Conservation (phyloP, 2,888 invertebrate genomes). For the Zelleria hepariella region DNA sequence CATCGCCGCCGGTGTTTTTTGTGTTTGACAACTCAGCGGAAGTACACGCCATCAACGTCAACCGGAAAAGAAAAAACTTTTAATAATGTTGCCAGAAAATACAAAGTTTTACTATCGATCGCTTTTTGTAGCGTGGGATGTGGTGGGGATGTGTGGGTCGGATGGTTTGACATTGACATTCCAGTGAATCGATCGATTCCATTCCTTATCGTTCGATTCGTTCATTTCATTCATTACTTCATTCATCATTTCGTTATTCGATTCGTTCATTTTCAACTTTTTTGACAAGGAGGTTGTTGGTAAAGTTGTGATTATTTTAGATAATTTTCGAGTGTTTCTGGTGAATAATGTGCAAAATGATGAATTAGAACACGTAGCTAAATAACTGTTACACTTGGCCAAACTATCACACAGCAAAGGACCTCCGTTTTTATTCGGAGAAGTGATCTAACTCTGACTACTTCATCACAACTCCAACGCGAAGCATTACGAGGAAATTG, state of each 20-base stretch:
- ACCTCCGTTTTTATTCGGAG: not conserved
- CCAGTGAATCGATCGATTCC: no score
- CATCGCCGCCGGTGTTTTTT: slow-evolving; percentile 48
- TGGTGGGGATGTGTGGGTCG: no score
- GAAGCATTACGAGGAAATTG: not conserved
- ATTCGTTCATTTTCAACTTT: not conserved
- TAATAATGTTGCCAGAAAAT: slow-evolving; percentile 2
- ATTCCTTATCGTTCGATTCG: no score
- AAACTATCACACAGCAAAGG: not conserved
- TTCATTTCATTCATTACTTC: not conserved
- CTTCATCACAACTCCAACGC: not conserved
- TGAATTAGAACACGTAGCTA: not conserved
- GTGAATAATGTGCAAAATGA: not conserved
- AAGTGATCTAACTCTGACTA: not conserved
- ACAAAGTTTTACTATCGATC: not conserved
- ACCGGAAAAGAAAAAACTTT: slow-evolving; percentile 9
- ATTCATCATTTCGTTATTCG: not conserved
- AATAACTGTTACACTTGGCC: not conserved
- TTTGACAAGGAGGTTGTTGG: not conserved
- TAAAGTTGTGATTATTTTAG: not conserved
- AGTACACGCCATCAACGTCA: slow-evolving; percentile 51
- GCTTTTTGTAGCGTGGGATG: no score
- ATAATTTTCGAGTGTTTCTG: not conserved
- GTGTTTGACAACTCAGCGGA: slow-evolving; percentile 56
- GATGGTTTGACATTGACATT: no score